Base-by-base conservation (phyloP, 2,888 invertebrate genomes). In the Julus scanicus region DNA sequence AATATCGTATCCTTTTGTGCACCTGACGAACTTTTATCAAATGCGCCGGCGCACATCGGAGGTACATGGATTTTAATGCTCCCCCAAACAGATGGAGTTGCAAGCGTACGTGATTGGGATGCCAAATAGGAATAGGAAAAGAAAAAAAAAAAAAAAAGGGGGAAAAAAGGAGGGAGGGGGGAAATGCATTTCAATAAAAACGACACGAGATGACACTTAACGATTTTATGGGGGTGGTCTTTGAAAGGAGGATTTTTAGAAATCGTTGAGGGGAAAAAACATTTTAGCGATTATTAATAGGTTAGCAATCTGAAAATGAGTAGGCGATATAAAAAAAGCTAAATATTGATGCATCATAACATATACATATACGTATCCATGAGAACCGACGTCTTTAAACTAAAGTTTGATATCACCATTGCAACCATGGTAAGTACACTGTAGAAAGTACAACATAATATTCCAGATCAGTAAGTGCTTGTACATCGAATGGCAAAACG, bases 161-260 rank as follows among this genome's bases (percentile, higher is more conserved):
- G 6, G 6, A 44, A 44, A 44, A 44, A 44, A 44, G 44, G 44
- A 44, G 44, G 44, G 44, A 44, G n/a, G 44, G 44, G 44, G 6
- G 44, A 44, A 80, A 80, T 1, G 29, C 11, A 80, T 37, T 80
- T 80, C 80, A 20, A 20, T 80, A 80, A 80, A 80, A 80, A 80
- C 37, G 80, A 80, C 80, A 80, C 80, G 80, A 80, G 80, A 80
- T 80, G 80, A 80, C 80, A 80, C 80, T 80, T 80, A 80, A 80
- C 80, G 80, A 80, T 80, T 80, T 80, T 20, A 80, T 80, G 80
- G 80, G 29, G 80, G 80, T 80, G 80, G 37, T 80, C 37, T 80
- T 80, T 80, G 80, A 80, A 80, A 80, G 37, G 80, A 29, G 80
- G 80, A 13, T 80, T 80, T 37, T 37, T 29, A 80, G 80, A 29